Conservation (phyloP, 2,797 vertebrate genomes). For the Aeoliscus strigatus region DNA sequence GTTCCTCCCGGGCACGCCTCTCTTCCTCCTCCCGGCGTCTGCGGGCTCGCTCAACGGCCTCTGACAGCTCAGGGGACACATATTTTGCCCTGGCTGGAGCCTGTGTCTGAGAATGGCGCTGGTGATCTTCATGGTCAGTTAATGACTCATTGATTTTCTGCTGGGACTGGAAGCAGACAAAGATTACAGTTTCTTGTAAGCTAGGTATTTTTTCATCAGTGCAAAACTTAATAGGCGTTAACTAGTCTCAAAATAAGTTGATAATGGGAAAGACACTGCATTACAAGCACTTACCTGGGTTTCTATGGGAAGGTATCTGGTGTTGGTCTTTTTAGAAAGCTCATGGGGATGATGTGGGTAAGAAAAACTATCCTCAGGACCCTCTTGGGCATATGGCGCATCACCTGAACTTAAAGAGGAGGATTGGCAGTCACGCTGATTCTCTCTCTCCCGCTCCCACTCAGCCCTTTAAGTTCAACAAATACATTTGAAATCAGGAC, state of each 20-base stretch:
- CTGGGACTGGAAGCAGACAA: constrained; percentile 28
- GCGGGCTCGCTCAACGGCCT: constrained; percentile 92
- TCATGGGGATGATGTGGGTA: constrained; percentile 75
- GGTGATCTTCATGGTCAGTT: constrained; percentile 84
- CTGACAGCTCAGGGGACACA: constrained; percentile 86
- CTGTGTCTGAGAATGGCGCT: constrained; percentile 63
- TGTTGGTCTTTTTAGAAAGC: constrained; percentile 76
- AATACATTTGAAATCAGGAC: constrained; percentile 4
- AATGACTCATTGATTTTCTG: constrained; percentile 81
- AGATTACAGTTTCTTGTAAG: background rate
- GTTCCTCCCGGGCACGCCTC: constrained; percentile 86
- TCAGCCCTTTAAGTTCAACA: constrained; percentile 58
- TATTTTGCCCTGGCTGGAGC: constrained; percentile 84
- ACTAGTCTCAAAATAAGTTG: constrained; percentile 19
- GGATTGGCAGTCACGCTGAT: constrained; percentile 78
- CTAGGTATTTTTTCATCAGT: background rate
- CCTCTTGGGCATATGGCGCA: constrained; percentile 75
- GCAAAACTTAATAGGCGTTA: constrained; percentile 11
- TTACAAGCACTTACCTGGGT: constrained; percentile 34
- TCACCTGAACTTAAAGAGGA: constrained; percentile 86
- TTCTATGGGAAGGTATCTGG: constrained; percentile 78
- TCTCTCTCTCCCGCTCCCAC: constrained; percentile 77
- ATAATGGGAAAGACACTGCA: constrained; percentile 22
- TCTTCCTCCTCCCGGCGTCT: constrained; percentile 92
- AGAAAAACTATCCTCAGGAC: constrained; percentile 74